Evolutionary conservation across 2,113 vertebrate genomes (phyloP).

Genomic region (Vanacampus margaritifer): DNA sequence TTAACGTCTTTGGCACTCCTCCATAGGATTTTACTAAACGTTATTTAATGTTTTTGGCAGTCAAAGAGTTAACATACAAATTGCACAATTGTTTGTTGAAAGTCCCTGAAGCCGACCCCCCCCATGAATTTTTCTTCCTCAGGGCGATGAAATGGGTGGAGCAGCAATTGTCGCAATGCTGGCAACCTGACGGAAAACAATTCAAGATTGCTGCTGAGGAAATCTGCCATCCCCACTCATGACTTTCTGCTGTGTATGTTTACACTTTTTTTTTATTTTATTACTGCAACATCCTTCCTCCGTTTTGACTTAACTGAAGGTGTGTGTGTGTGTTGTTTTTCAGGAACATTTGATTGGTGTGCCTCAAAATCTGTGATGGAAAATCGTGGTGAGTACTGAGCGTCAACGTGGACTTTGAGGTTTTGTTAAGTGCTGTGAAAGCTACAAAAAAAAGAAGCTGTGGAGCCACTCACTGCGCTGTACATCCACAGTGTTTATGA

Average conservation of each 20-base stretch:
- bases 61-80: neutral
- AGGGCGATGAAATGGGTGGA: conserved; percentile 49
- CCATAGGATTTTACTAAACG: too few relatives aligned
- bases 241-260: conserved; percentile 71
- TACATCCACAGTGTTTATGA: conserved; percentile 44
- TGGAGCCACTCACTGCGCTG: conserved; percentile 17
- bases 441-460: conserved; percentile 28
- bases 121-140: neutral
- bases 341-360: conserved; percentile 65
- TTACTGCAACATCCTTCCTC: neutral
- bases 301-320: neutral
- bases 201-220: conserved; percentile 39
- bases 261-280: neutral
- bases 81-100: neutral
- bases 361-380: conserved; percentile 77
- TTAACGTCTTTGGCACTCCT: too few relatives aligned
- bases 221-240: conserved; percentile 50
- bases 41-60: too few relatives aligned
- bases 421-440: conserved; percentile 49
- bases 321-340: conserved; percentile 38
- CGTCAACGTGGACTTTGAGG: conserved; percentile 41
- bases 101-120: neutral
- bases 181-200: conserved; percentile 42
- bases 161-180: conserved; percentile 33
- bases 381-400: conserved; percentile 77